A percentile compares a stretch with the other conserved stretches of the same genome.
phyloP scores from a whole-genome alignment of 1,140 invertebrate species.

The Brachionus plicatilis region DNA sequence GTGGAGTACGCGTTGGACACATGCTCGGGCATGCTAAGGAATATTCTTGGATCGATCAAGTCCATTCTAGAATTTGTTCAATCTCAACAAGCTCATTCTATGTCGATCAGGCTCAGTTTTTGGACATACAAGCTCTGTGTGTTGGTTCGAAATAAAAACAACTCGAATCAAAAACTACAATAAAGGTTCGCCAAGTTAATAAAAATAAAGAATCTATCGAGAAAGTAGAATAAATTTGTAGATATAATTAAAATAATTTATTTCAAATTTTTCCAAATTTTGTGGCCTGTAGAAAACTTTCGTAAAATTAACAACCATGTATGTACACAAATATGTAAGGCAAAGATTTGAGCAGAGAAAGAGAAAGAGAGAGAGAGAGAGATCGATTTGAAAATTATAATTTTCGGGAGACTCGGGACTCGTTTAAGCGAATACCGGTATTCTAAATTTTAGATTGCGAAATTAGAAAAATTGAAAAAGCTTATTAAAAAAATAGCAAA shows the following conservation, averaged over 20 bases:
- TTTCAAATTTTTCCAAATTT: background rate
- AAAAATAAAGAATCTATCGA: slow-evolving; percentile 13
- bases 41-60: slow-evolving; percentile 32
- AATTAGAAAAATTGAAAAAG: background rate
- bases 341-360: background rate
- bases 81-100: background rate
- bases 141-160: slow-evolving; percentile 16
- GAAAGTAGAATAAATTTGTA: slow-evolving; percentile 27
- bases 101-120: background rate
- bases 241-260: slow-evolving; percentile 34
- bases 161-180: slow-evolving; percentile 8
- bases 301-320: background rate
- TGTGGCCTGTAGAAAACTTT: background rate
- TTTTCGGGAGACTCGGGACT: background rate
- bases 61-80: background rate
- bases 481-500: background rate
- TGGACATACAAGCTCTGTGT: background rate
- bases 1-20: background rate
- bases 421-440: background rate
- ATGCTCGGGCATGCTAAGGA: slow-evolving; percentile 19
- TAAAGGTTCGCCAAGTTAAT: slow-evolving; percentile 19
- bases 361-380: background rate
- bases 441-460: background rate
- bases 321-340: background rate
- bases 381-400: background rate